Percentiles rank a stretch among this genome's conserved stretches.
phyloP scores from a whole-genome alignment of 2,888 invertebrate species.

The Eristalinus aeneus region DNA sequence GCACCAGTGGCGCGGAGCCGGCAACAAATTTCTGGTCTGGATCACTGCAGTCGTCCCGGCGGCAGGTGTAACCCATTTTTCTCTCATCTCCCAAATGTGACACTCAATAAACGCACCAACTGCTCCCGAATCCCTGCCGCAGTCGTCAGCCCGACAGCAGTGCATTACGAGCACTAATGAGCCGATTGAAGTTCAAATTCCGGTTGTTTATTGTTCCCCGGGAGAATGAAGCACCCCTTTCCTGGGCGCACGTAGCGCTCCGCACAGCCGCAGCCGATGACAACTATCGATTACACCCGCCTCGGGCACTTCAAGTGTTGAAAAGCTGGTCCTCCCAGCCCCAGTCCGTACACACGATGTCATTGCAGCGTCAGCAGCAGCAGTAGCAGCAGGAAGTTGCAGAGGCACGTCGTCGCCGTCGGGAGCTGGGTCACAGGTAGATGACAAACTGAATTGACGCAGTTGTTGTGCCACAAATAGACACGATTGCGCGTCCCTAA shows the following conservation, averaged over 20 bases:
- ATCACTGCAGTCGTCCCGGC: conserved; percentile 16
- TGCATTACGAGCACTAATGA: conserved; percentile 65
- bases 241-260: not conserved
- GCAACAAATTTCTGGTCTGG: conserved; percentile 46
- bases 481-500: conserved; percentile 25
- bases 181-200: conserved; percentile 65
- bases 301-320: conserved; percentile 14
- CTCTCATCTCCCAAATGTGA: conserved; percentile 45
- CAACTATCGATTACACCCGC: conserved; percentile 40
- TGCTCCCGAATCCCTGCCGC: not conserved
- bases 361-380: not conserved
- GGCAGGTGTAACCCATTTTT: conserved; percentile 71
- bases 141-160: conserved; percentile 48
- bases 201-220: conserved; percentile 28
- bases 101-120: conserved; percentile 51
- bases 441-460: conserved; percentile 17
- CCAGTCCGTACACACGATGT: not conserved
- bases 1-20: not conserved
- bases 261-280: conserved; percentile 10
- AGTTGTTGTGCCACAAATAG: conserved; percentile 49
- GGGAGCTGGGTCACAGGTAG: conserved; percentile 40
- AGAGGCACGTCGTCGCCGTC: not conserved
- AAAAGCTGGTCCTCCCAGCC: not conserved
- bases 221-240: conserved; percentile 20
- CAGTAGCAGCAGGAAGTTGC: conserved; percentile 28